Evolutionary conservation across 2,113 vertebrate genomes (phyloP), one percentile per base, ranked within the genome.

Genomic region (Chauna torquata): DNA sequence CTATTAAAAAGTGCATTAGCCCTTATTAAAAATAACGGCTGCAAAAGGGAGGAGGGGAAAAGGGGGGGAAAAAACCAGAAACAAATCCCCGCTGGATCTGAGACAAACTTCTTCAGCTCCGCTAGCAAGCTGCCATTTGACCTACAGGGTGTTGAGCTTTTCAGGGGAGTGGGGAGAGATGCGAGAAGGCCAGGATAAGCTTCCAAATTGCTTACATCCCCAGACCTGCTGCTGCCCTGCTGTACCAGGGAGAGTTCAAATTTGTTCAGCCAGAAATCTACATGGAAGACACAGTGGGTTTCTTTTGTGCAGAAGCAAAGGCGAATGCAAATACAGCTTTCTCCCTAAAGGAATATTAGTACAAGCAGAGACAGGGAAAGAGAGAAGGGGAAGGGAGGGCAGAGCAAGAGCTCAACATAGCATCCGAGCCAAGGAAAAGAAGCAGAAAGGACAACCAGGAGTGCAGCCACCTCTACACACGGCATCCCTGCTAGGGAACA

Each of bases 211-310:
- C 92, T 6, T 72, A 58, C 34, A 4, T 13, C 83, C 69, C 87
- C 6, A 2, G 88, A 38, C 55, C 88, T 15, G 18, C 89, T 30
- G 88, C 82, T 82, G 40, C 52, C 54, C 77, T 71, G 52, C 79
- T 65, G 52, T 59, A 85, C 88, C 90, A 24, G 24, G 40, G 86
- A 91, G 84, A 94, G 95, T 87, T 97, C 71, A 3, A 40, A 88
- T 97, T 97, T 96, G 90, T 94, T 97, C 97, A 96, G 95, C 91
- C 95, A 94, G 92, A 97, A 98, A 97, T 85, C 96, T 77, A 81
- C 88, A 66, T 42, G n/a, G 93, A 95, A 96, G 92, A 83, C 82
- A 54, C 97, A 94, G 97, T 93, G 95, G 97, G 95, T 97, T 97
- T 82, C 92, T 94, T 97, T 91, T 95, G 94, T 92, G 89, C 87